Base-by-base conservation (phyloP, 2,113 vertebrate genomes). In the Oryzias woworae region DNA sequence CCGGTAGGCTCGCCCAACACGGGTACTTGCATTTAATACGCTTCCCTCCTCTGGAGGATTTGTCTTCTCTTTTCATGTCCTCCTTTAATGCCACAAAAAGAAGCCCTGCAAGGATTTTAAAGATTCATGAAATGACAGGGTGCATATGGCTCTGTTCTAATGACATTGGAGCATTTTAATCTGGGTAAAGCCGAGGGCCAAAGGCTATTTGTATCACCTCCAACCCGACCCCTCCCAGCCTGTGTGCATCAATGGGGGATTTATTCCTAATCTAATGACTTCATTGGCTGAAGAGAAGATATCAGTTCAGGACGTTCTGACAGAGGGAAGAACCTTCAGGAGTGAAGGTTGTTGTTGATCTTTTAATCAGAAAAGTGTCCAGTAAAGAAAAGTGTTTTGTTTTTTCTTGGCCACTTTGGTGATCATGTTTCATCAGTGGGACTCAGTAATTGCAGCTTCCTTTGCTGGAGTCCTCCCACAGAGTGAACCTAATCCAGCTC, bases 191-290 rank as follows among this genome's bases (percentile, higher is more conserved):
- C 87, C 75, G 31, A 60, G 68, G 69, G 83, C 83, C 82, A 87
- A 87, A 87, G 85, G 87, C 80, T 91, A 88, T 87, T 88, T 88
- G 77, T 84, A 88, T 79, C 82, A 77, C 77, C 82, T 77, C 80
- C 85, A 76, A 75, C 61, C 66, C 66, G n/a, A 71, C 85, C 85
- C 73, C 76, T 87, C 82, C 79, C 81, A 78, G 60, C 55, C 49
- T 66, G 69, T 78, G 80, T 87, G 81, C 80, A 78, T 87, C 81
- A 88, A 71, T 73, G 68, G 83, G 71, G 76, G 77, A 83, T 81
- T 86, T 91, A 90, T 91, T 89, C 88, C 87, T 81, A 85, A 86
- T 88, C 85, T 91, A 90, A 90, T 85, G 85, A 85, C 71, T 82
- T 87, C 88, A 86, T 82, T 86, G 79, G 81, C 75, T 71, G 75